Base-by-base conservation (phyloP, 1,140 invertebrate species). In the Lerema accius region DNA sequence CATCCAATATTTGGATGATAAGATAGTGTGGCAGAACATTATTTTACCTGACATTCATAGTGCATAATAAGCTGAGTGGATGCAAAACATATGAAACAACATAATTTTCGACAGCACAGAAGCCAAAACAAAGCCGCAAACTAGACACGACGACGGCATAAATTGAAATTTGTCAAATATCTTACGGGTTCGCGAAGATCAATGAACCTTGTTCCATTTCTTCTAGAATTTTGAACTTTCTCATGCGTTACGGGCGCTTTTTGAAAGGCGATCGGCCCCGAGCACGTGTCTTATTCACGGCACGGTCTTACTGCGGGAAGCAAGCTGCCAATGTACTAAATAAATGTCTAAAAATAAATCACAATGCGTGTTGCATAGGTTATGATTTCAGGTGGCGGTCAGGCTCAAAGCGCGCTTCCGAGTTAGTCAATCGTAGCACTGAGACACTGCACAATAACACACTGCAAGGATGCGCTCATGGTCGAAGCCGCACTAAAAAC, bases 281-380 rank as follows among this genome's bases (percentile, higher is more conserved):
- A 81, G 66, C 85, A 90, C 84, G 87, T 88, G 85, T 75, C 69
- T 66, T 49, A 63, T 69, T 71, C 66, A 76, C 77, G 42, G 58
- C 75, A 61, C 72, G 72, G 71, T 67, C 65, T 70, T 78, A 69
- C 74, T 80, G 70, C 71, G 71, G 62, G 63, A 82, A 83, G 72
- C 70, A 66, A 77, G 71, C 74, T 79, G 78, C 84, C 83, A 85
- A 87, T 78, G 80, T 79, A 84, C 82, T 86, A 84, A 77, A 84
- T 78, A 76, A 84, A 79, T 71, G 75, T 88, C 86, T 89, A 89
- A 89, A 90, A 90, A 90, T 89, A 89, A 88, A 84, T 66, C 80
- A 80, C 79, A 83, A 81, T 83, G 80, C 73, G 77, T 82, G 67
- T 61, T 63, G 62, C 56, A 65, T 76, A 89, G 87, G 87, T 89